Conservation (phyloP, 1,140 invertebrate species). For the Lepidurus couesii region DNA sequence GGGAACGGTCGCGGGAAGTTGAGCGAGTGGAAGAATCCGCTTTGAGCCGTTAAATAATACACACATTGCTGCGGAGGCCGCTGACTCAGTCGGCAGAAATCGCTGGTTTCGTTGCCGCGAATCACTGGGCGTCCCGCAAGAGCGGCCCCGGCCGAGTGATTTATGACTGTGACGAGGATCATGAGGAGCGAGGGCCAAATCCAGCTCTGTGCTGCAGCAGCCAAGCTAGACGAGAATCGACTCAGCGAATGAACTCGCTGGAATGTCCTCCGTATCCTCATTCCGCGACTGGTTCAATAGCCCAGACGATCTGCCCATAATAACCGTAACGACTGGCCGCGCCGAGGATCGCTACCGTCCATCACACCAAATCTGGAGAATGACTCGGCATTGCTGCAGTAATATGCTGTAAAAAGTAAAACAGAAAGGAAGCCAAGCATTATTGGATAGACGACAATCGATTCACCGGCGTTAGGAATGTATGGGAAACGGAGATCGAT, state of each 20-base stretch:
- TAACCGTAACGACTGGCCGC: constrained; percentile 8
- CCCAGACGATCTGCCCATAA: constrained; percentile 20
- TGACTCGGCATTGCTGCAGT: constrained; percentile 1
- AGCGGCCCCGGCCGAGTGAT: background rate
- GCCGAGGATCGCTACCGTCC: background rate
- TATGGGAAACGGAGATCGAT: background rate
- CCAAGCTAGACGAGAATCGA: background rate
- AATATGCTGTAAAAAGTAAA: background rate
- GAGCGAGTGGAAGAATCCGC: background rate
- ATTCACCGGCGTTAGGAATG: background rate
- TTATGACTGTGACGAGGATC: background rate
- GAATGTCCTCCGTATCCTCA: constrained; percentile 14
- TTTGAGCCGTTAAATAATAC: constrained; percentile 7
- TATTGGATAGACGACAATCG: background rate
- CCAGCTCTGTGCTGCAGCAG: background rate
- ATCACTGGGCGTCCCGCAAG: background rate
- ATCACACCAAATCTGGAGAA: constrained; percentile 4
- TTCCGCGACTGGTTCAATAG: constrained; percentile 21
- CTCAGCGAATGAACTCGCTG: constrained; percentile 14
- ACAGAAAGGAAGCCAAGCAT: background rate
- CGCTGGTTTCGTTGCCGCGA: background rate
- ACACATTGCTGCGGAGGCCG: constrained; percentile 1
- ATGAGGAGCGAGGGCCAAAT: background rate
- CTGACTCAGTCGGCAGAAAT: background rate
- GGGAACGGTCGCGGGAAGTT: constrained; percentile 66